Percentiles rank a stretch among this genome's conserved stretches.
These are phyloP conservation scores for Julus scandinavius DNA, from an alignment of 2,888 invertebrate species.

Conservation along the genomic window DNA sequence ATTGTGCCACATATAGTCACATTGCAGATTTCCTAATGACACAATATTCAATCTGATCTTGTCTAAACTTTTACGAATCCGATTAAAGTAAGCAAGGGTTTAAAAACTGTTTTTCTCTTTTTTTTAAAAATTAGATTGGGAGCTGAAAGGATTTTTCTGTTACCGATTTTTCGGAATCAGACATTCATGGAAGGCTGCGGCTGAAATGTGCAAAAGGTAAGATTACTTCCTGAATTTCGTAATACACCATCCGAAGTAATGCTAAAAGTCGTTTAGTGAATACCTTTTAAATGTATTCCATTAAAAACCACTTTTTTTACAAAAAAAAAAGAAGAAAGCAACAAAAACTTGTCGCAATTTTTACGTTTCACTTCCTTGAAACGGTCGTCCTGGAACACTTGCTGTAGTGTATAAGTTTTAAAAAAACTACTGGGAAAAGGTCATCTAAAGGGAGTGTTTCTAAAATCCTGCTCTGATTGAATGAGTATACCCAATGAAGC, in stretches of 20 bases:
- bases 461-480: background rate
- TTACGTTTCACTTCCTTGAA: background rate
- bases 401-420: background rate
- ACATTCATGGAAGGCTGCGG: conserved; percentile 54
- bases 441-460: background rate
- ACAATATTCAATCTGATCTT: too few species aligned
- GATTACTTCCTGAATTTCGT: background rate
- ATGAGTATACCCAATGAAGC: background rate
- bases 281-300: background rate
- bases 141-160: conserved; percentile 53
- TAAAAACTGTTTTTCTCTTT: conserved; percentile 47
- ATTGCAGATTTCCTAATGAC: background rate
- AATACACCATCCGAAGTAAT: background rate
- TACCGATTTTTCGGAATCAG: conserved; percentile 55
- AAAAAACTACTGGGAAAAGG: conserved; percentile 2
- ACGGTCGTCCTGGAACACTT: background rate
- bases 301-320: background rate
- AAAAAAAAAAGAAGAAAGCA: too few species aligned
- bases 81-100: background rate
- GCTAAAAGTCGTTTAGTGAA: background rate
- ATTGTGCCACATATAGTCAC: background rate
- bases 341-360: background rate
- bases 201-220: conserved; percentile 56
- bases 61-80: too few species aligned
- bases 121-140: conserved; percentile 51